Base-by-base conservation (phyloP, 1,140 invertebrate species). In the Drosophila truncata region DNA sequence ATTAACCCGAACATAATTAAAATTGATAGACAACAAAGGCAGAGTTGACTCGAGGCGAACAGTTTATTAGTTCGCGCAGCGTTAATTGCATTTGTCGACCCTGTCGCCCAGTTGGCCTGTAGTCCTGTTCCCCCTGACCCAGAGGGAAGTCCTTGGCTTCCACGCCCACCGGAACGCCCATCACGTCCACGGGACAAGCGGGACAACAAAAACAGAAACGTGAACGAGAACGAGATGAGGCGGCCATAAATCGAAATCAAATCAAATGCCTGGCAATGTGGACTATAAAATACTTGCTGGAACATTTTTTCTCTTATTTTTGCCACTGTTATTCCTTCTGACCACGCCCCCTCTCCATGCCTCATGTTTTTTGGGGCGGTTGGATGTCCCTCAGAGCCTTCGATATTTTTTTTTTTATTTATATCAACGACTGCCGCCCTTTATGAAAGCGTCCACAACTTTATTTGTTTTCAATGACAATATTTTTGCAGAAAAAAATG, bases 381-480 rank as follows among this genome's bases (percentile, higher is more conserved):
- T 39, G 37, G 39, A 35, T 23, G 42, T 20, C 37, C 42, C 18
- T 29, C 60, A 57, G 47, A 37, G 41, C 37, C 37, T 25, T 27
- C 33, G n/a, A 2, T 8, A 4, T 11, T 49, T 13, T 50, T 6
- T 33, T 54, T 49, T 35, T 54, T 54, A 35, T 54, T 54, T 54
- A 35, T 54, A 35, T 35, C 50, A 16, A 54, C 69, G 54, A 62
- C 41, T 47, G 41, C 52, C 63, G 50, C 62, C 74, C 90, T 83
- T 90, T 90, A 90, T 91, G 86, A 90, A 85, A 90, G 64, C 85
- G 75, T 88, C 85, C 83, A 90, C 81, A 90, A 82, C 85, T 90
- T 90, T 90, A 90, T 90, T 90, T 90, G 85, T 91, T 90, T 90
- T 90, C 85, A 90, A 90, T 90, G 78, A 69, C 81, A 90, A 90